Percentiles rank a stretch among this genome's conserved stretches.
These are phyloP conservation scores for Salminus brasiliensis DNA, from an alignment of 2,113 vertebrate species.

Conservation along the genomic window DNA sequence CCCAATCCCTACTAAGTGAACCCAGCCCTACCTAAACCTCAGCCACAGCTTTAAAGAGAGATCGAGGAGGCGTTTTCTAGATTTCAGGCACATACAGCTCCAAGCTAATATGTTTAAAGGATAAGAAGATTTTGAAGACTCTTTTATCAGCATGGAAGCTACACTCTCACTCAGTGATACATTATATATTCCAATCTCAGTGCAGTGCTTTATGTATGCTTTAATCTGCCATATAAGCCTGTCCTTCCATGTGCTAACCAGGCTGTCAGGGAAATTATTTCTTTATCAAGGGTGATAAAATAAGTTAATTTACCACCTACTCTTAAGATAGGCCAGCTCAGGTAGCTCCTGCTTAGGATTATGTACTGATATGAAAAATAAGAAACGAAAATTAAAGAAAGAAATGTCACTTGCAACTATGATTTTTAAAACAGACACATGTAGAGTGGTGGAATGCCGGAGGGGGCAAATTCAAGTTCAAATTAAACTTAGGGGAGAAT, in stretches of 20 bases:
- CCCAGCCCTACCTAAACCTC: slow-evolving; percentile 38
- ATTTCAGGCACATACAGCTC: slow-evolving; percentile 18
- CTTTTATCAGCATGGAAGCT: slow-evolving; percentile 61
- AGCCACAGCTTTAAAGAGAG: slow-evolving; percentile 39
- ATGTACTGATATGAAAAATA: slow-evolving; percentile 19
- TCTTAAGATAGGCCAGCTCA: slow-evolving; percentile 23
- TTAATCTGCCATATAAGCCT: slow-evolving; percentile 58
- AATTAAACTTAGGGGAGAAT: not conserved
- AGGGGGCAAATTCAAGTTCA: not conserved
- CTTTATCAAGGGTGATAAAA: slow-evolving; percentile 49
- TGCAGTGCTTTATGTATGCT: slow-evolving; percentile 56
- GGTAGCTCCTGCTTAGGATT: slow-evolving; percentile 8
- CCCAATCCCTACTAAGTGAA: slow-evolving; percentile 20
- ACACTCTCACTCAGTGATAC: slow-evolving; percentile 41
- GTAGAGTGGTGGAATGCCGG: too few species aligned
- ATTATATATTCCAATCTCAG: slow-evolving; percentile 60
- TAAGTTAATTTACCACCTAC: slow-evolving; percentile 43
- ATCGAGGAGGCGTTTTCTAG: slow-evolving; percentile 34
- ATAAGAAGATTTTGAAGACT: slow-evolving; percentile 52
- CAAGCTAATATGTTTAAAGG: slow-evolving; percentile 55
- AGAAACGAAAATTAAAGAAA: not conserved
- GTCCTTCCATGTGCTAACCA: slow-evolving; percentile 47
- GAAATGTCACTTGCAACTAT: not conserved
- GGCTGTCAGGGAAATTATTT: slow-evolving; percentile 46
- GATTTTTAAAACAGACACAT: not conserved